Evolutionary conservation across 2,113 vertebrate species (phyloP), one percentile per base, ranked within the genome.

Genomic region (Struthio camelus): DNA sequence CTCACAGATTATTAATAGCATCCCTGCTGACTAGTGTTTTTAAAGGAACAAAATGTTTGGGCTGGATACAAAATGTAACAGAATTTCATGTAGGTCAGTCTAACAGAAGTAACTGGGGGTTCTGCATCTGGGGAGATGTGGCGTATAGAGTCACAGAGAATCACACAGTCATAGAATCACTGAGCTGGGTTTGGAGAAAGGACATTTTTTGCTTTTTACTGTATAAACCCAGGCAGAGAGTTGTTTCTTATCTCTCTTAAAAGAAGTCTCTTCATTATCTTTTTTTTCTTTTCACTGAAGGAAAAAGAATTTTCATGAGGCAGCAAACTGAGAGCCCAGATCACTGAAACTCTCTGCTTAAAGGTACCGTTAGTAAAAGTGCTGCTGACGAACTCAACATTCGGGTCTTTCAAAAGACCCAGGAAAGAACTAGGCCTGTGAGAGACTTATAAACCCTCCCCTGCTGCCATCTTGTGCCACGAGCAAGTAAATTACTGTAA

Each of bases 381-480:
- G 46, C 13, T 64, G 22, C 28, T 61, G n/a, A 38, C 6, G 40
- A 25, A 79, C 38, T 28, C 34, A 9, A 32, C 19, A 15, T 58
- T 50, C 67, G 25, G 23, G 15, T 53, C 75, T 18, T 89, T 53
- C 40, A 56, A 77, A 85, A 62, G 30, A 50, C 28, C 15, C 16
- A n/a, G 36, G 16, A 80, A 72, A 61, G 42, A 80, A 67, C 12
- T 0, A 0, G 19, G 59, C 30, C 50, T 73, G 19, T 30, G 25
- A 82, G 24, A 44, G 22, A 12, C 36, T 42, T 69, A 25, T 51
- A 83, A 91, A 89, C 69, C 96, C 66, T 93, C 59, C 71, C 87
- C 71, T 97, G 87, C 97, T 97, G 96, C 97, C 96, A 91, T 80
- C 94, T 96, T 94, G 78, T 94, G 94, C 95, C 84, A 89, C 71